These are phyloP conservation scores for Andrena chrysosceles DNA, from an alignment of 2,888 invertebrate species.

Conservation along the genomic window DNA sequence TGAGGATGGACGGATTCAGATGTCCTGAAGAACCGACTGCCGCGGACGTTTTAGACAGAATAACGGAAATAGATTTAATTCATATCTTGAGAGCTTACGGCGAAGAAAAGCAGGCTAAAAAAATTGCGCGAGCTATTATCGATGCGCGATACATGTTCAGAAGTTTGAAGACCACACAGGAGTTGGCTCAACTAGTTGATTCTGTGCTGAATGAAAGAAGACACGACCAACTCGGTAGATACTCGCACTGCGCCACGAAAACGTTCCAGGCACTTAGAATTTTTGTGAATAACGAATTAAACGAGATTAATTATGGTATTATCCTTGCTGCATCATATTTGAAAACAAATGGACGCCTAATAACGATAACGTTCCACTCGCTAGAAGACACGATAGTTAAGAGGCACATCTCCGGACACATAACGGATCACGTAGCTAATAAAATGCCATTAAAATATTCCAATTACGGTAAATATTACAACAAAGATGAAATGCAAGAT, in stretches of 20 bases:
- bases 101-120: conserved; percentile 94
- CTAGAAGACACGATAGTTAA: conserved; percentile 97
- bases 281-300: conserved; percentile 98
- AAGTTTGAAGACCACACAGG: conserved; percentile 92
- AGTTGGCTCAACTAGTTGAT: conserved; percentile 91
- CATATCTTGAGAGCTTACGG: conserved; percentile 96
- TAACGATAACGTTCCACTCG: conserved; percentile 96
- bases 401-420: conserved; percentile 92
- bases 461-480: conserved; percentile 88
- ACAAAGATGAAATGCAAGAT: conserved; percentile 87
- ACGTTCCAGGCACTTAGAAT: conserved; percentile 97
- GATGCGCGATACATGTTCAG: conserved; percentile 92
- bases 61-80: conserved; percentile 91
- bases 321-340: conserved; percentile 91
- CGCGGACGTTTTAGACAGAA: conserved; percentile 93
- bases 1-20: conserved; percentile 96
- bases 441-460: conserved; percentile 90
- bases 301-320: conserved; percentile 96
- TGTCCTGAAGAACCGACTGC: conserved; percentile 92
- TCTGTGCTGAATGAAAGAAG: conserved; percentile 87
- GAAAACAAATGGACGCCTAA: conserved; percentile 91
- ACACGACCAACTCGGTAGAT: conserved; percentile 91
- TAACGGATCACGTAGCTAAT: conserved; percentile 90
- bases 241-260: conserved; percentile 94
- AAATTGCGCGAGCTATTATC: conserved; percentile 94